Base-by-base conservation (phyloP, 2,113 vertebrate genomes). In the Strigops habroptila region DNA sequence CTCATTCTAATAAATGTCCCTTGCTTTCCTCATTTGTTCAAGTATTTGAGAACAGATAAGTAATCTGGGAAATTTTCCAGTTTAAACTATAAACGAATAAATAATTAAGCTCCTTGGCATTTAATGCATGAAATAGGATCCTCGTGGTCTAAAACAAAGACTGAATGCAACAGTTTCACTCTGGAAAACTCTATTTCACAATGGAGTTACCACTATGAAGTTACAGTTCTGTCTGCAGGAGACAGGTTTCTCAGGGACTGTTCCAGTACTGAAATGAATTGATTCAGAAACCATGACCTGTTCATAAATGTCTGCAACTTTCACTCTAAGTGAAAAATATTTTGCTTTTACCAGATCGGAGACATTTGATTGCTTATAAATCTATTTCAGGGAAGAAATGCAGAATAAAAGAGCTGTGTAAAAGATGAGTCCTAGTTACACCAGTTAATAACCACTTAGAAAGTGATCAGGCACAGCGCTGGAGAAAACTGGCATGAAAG, bases 211-310 rank as follows among this genome's bases (percentile, higher is more conserved):
- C 51, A 55, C 25, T 59, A 59, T 84, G 64, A 94, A 74, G 69
- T 93, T 92, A 92, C 65, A 86, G 46, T 48, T 97, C 35, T 78
- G 68, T 51, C 71, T 90, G 73, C 37, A 62, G 55, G 69, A 93
- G 55, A 92, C 60, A 86, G 63, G 19, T 81, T 88, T 93, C 80
- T 91, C 95, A 88, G 80, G 82, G 76, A 21, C 51, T 81, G 53
- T 88, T 95, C 55, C 82, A 93, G 55, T 63, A 77, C 55, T 55
- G 80, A 81, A 93, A 91, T 75, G 7, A 97, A 95, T 91, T 80
- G 67, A 76, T 94, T 90, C 88, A 83, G 64, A 78, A 91, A 74
- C 37, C 35, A 27, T 67, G 80, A 90, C 33, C 59, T 73, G 35
- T 41, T 94, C 73, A 67, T 48, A 86, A 82, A 81, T 63, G n/a